Evolutionary conservation across 1,140 invertebrate species (phyloP).

Genomic region (Calosoma granatense): DNA sequence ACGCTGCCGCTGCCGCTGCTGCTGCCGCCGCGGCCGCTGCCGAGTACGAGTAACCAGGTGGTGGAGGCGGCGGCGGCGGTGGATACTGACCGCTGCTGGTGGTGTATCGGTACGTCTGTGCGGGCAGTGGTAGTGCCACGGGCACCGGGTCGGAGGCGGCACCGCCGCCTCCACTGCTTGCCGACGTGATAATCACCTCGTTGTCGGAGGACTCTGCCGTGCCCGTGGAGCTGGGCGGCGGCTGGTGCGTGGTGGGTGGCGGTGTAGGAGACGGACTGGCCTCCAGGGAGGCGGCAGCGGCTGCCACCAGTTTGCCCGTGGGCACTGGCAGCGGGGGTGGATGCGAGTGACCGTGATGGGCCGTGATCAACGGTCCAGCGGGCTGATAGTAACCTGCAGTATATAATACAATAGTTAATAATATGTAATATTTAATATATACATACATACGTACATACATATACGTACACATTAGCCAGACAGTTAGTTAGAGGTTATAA

Average conservation of each 20-base stretch:
- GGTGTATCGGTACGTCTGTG: conserved; percentile 20
- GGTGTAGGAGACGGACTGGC: conserved; percentile 35
- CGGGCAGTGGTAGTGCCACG: conserved; percentile 18
- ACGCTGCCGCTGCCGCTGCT: too few relatives aligned
- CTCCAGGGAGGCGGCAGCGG: conserved; percentile 30
- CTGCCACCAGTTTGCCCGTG: conserved; percentile 27
- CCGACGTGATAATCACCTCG: conserved; percentile 35
- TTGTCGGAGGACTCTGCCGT: conserved; percentile 36
- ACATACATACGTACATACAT: conserved; percentile 4
- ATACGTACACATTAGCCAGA: neutral
- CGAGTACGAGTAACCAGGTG: conserved; percentile 24
- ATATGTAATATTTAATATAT: neutral
- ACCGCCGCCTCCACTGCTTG: conserved; percentile 24
- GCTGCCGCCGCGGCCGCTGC: too few relatives aligned
- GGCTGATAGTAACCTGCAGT: conserved; percentile 77
- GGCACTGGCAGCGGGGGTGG: conserved; percentile 37
- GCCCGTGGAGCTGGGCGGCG: conserved; percentile 26
- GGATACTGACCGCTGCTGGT: conserved; percentile 22
- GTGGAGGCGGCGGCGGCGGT: conserved; percentile 11
- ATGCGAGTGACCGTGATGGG: conserved; percentile 44
- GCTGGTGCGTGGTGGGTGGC: conserved; percentile 35
- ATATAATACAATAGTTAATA: conserved; percentile 9
- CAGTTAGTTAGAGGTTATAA: neutral
- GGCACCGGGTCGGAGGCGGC: conserved; percentile 17
- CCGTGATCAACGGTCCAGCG: conserved; percentile 71